phyloP scores from a whole-genome alignment of 2,113 vertebrate genomes.

The Hippocampus mohnikei region DNA sequence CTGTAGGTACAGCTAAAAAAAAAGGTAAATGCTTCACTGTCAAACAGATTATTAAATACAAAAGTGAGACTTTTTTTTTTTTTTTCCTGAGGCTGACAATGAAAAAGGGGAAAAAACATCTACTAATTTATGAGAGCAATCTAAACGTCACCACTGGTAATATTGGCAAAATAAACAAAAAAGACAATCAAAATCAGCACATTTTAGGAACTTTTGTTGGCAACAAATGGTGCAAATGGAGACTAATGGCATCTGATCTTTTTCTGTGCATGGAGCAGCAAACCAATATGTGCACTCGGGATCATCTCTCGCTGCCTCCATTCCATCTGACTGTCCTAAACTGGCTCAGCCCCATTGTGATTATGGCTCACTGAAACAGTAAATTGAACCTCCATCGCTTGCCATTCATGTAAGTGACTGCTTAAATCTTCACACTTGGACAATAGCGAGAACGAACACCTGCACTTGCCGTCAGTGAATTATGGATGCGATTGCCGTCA shows the following conservation, averaged over 20 bases:
- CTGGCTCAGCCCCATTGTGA: conserved; percentile 24
- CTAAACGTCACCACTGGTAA: neutral
- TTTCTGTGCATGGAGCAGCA: conserved; percentile 29
- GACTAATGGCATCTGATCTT: conserved; percentile 54
- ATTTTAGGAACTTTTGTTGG: too few relatives aligned
- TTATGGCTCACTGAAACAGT: conserved; percentile 56
- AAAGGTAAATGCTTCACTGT: too few relatives aligned
- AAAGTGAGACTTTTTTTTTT: neutral
- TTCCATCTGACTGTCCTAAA: conserved; percentile 33
- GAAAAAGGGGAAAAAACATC: neutral
- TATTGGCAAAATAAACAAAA: neutral
- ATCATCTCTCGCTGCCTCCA: conserved; percentile 24
- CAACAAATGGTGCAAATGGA: conserved; percentile 34
- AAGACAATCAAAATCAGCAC: neutral
- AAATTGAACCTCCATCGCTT: conserved; percentile 52
- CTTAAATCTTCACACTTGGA: conserved; percentile 52
- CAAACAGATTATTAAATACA: neutral
- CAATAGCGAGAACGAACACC: conserved; percentile 40
- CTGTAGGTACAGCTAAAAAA: neutral
- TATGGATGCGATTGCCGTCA: conserved; percentile 52
- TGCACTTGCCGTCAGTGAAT: conserved; percentile 38
- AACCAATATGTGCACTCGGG: conserved; percentile 50
- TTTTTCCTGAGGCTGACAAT: neutral
- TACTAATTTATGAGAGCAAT: neutral
- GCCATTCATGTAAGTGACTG: conserved; percentile 46